Percentiles rank a stretch among this genome's conserved stretches.
Evolutionary conservation across 2,113 vertebrate genomes (phyloP).

Genomic region (Chaetorhynchus papuensis): DNA sequence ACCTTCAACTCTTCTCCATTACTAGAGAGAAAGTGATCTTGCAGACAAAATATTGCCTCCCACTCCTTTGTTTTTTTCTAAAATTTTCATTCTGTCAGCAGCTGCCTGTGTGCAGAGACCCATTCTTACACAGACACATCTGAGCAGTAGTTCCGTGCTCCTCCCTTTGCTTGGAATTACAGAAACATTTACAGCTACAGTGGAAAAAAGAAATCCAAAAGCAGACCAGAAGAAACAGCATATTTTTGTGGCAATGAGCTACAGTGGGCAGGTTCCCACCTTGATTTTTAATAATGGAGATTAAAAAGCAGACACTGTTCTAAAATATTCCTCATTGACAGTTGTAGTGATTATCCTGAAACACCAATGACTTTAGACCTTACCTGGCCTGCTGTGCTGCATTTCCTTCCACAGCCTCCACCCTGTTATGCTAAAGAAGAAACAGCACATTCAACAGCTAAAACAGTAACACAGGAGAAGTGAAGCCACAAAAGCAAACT

Average conservation of each 20-base stretch:
- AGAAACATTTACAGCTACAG: neutral
- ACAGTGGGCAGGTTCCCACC: neutral
- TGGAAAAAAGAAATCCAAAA: neutral
- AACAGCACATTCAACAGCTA: neutral
- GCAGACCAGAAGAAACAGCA: neutral
- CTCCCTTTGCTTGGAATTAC: neutral
- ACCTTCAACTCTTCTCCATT: neutral
- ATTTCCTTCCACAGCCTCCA: neutral
- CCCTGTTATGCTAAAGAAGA: neutral
- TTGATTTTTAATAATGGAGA: neutral
- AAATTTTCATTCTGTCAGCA: neutral
- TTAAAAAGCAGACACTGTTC: neutral
- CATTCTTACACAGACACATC: neutral
- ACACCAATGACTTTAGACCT: neutral
- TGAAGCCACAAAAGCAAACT: neutral
- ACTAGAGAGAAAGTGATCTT: neutral
- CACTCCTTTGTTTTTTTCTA: neutral
- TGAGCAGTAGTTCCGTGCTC: neutral
- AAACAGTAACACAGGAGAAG: neutral
- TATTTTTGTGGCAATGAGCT: neutral
- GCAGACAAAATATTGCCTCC: neutral
- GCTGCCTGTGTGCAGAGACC: neutral
- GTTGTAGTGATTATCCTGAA: neutral
- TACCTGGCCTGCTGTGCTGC: neutral
- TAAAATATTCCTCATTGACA: neutral